Conservation (phyloP, 1,140 invertebrate species). For the Sweltsa coloradensis region DNA sequence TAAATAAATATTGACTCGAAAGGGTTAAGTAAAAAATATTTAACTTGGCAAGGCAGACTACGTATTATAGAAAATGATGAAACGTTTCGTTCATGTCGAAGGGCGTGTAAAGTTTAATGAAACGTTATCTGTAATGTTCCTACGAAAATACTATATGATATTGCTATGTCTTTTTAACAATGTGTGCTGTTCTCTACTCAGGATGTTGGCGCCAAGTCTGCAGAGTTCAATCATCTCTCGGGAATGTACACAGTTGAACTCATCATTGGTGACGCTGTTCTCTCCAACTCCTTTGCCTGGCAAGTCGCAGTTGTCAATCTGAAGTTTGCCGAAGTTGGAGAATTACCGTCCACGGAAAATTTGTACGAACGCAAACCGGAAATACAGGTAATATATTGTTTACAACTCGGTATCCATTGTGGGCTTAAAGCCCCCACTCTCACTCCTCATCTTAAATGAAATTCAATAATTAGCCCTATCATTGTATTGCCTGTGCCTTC, state of each 20-base stretch:
- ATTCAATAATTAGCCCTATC: too few relatives aligned
- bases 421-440: too few relatives aligned
- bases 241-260: constrained; percentile 74
- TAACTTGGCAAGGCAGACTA: too few relatives aligned
- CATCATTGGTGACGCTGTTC: constrained; percentile 79
- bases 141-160: not conserved
- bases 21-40: too few relatives aligned
- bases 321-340: constrained; percentile 44
- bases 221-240: constrained; percentile 64
- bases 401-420: not conserved
- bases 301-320: constrained; percentile 60
- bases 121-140: not conserved
- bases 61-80: too few relatives aligned
- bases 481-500: too few relatives aligned
- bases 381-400: constrained; percentile 51
- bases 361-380: constrained; percentile 59
- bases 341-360: constrained; percentile 23
- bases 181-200: constrained; percentile 29
- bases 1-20: too few relatives aligned
- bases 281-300: constrained; percentile 86
- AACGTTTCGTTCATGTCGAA: not conserved
- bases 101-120: not conserved
- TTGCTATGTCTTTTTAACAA: constrained; percentile 5
- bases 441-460: too few relatives aligned
- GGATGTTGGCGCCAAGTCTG: constrained; percentile 69